Conservation (phyloP, 2,888 invertebrate species). For the Deroplatys truncata region DNA sequence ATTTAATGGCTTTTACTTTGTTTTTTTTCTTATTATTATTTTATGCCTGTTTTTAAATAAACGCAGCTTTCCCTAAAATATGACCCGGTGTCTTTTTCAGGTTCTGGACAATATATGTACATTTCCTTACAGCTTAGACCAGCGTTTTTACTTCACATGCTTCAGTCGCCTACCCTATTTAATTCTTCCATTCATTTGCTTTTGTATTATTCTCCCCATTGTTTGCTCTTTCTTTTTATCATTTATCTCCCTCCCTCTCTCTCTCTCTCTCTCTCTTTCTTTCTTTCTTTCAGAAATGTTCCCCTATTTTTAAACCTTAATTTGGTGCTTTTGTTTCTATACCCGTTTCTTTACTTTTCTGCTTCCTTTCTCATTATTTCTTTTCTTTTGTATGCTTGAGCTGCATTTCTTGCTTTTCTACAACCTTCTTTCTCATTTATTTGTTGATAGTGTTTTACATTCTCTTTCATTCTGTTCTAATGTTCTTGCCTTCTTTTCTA, state of each 20-base stretch:
- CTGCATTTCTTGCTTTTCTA: background rate
- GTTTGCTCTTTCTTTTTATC: background rate
- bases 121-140: background rate
- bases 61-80: background rate
- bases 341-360: background rate
- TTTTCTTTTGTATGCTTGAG: background rate
- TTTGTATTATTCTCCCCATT: background rate
- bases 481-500: background rate
- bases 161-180: background rate
- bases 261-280: no score
- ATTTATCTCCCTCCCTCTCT: background rate
- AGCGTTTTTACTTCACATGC: background rate
- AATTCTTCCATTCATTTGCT: background rate
- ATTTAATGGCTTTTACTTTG: no score
- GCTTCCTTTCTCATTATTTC: background rate
- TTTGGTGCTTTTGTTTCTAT: background rate
- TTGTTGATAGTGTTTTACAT: background rate
- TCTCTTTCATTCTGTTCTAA: background rate
- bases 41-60: background rate
- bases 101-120: background rate
- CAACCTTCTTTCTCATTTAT: background rate
- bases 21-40: background rate
- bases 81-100: no score
- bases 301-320: background rate
- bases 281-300: background rate